Percentiles rank a stretch among this genome's conserved stretches.
phyloP scores from a whole-genome alignment of 2,888 invertebrate genomes.

The Petrophora chlorosata region DNA sequence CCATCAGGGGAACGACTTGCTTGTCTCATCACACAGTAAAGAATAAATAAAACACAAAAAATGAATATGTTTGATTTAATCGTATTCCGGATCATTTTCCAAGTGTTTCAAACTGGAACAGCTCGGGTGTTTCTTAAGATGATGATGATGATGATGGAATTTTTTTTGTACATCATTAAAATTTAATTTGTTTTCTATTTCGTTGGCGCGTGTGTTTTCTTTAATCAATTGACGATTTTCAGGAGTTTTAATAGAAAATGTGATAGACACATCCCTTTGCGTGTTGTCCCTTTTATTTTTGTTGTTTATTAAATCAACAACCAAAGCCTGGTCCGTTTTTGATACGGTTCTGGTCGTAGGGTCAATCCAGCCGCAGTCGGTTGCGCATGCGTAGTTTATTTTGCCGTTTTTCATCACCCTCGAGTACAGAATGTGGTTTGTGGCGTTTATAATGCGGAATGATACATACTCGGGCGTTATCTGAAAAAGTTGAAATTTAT shows the following conservation, averaged over 20 bases:
- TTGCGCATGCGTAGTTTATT: conserved; percentile 52
- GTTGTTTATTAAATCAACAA: conserved; percentile 29
- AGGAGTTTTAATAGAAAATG: neutral
- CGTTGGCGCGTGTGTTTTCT: neutral
- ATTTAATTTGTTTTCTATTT: conserved; percentile 6
- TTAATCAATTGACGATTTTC: too few species aligned
- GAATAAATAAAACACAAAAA: neutral
- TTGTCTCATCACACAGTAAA: neutral
- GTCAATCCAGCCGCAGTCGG: conserved; percentile 54
- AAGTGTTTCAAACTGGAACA: conserved; percentile 16
- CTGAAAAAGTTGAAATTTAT: too few species aligned
- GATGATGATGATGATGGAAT: neutral
- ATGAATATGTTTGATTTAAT: neutral
- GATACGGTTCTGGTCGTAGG: conserved; percentile 39
- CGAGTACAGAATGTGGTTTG: conserved; percentile 60
- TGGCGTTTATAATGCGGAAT: conserved; percentile 57
- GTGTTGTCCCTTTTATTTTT: conserved; percentile 28
- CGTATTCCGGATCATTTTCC: conserved; percentile 2
- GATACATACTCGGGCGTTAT: conserved; percentile 47
- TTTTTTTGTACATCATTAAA: neutral
- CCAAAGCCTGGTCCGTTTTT: conserved; percentile 42
- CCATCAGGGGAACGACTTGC: too few species aligned
- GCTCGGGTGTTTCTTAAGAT: conserved; percentile 2
- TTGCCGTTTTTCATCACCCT: conserved; percentile 57
- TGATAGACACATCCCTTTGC: neutral